Evolutionary conservation across 2,113 vertebrate species (phyloP), one percentile per base, ranked within the genome.

Genomic region (Marmota monax): DNA sequence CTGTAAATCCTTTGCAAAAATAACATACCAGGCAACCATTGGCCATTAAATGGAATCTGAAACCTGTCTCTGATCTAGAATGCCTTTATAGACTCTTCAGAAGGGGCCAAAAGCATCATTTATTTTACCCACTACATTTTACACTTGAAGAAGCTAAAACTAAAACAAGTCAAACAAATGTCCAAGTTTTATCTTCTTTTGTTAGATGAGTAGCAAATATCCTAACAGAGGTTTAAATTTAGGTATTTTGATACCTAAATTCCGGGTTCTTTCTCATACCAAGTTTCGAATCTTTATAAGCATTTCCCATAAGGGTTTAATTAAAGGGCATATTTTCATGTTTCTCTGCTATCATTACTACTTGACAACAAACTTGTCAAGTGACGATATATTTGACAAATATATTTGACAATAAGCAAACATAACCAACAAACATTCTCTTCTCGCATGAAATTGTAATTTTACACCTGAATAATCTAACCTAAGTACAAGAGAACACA

Each of bases 351-450:
- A 48, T 87, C 42, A 18, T 56, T 72, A n/a, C 34, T 39, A 63
- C 2, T 18, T 80, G 16, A 70, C 16, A 58, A 34, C 45, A 45
- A 63, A 88, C 39, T 94, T 95, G 73, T 80, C 32, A 88, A 70
- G 25, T 42, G 25, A 53, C 32, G 92, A 70, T 12, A 27, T 69
- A 65, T 29, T 90, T 87, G 53, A 42, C 9, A 37, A 84, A 69
- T 34, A 42, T 70, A 92, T 69, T 65, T 65, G 91, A 76, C 32
- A 87, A 45, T 85, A 84, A 79, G 25, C 82, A 90, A 92, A 86
- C 73, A 89, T 9, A 95, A 29, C 16, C 8, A 12, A 77, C 34
- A 88, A 51, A 27, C 17, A 83, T 48, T 70, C 18, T 84, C 70
- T n/a, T 88, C 39, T 82, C 17, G 69, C 9, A 48, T 63, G 42